phyloP scores from a whole-genome alignment of 1,140 invertebrate species.

The Coenobita brevimanus region DNA sequence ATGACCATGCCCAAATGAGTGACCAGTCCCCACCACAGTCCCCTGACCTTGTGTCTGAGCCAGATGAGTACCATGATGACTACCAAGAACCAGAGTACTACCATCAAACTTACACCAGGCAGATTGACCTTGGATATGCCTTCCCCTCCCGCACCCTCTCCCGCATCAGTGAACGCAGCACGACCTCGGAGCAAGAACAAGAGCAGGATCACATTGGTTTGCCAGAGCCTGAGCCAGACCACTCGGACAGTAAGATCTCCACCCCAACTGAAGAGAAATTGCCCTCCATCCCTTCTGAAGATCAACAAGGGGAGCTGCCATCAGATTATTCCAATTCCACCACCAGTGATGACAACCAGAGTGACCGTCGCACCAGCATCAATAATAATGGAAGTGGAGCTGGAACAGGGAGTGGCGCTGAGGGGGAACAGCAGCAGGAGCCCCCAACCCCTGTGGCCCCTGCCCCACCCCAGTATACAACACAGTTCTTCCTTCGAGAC shows the following conservation, averaged over 20 bases:
- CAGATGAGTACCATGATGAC: constrained; percentile 69
- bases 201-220: constrained; percentile 68
- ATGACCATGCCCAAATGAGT: constrained; percentile 69
- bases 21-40: constrained; percentile 69
- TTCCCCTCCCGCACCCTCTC: constrained; percentile 85
- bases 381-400: constrained; percentile 52
- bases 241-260: constrained; percentile 67
- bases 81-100: constrained; percentile 69
- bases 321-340: constrained; percentile 68
- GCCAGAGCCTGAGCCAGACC: constrained; percentile 63
- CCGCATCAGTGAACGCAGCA: constrained; percentile 89
- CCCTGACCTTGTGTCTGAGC: constrained; percentile 67
- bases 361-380: constrained; percentile 42
- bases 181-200: constrained; percentile 85
- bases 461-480: constrained; percentile 65
- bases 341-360: constrained; percentile 82
- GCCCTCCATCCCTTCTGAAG: constrained; percentile 57
- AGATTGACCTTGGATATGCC: constrained; percentile 72
- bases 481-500: constrained; percentile 72
- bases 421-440: not conserved
- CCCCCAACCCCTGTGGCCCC: not conserved
- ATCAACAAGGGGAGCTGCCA: constrained; percentile 66
- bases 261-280: constrained; percentile 67
- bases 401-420: not conserved
- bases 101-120: constrained; percentile 60